Percentiles rank a stretch among this genome's conserved stretches.
Evolutionary conservation across 1,140 invertebrate species (phyloP).

Genomic region (Vanessa tameamea): DNA sequence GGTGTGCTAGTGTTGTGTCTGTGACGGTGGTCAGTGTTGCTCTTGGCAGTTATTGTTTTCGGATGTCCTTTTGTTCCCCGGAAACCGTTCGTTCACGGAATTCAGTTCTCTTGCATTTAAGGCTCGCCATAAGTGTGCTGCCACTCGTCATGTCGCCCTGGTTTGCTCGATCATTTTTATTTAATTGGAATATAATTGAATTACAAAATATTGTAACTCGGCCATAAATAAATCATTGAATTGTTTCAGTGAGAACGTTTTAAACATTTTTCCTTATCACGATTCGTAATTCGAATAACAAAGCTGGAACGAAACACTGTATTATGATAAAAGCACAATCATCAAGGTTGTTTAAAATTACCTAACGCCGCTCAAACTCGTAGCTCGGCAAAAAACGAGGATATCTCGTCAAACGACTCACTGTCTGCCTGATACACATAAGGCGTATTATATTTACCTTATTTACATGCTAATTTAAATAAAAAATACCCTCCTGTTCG

Average conservation of each 20-base stretch:
- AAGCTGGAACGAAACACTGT: constrained; percentile 4
- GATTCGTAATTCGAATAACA: background rate
- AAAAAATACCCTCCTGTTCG: background rate
- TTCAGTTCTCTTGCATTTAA: constrained; percentile 33
- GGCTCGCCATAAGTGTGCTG: constrained; percentile 25
- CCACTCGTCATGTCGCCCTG: constrained; percentile 24
- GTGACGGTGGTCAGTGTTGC: constrained; percentile 34
- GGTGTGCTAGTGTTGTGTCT: constrained; percentile 26
- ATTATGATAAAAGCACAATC: constrained; percentile 17
- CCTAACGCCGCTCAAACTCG: background rate
- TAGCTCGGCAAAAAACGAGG: constrained; percentile 12
- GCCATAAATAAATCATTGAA: background rate
- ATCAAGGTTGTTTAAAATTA: constrained; percentile 14
- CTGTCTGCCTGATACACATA: constrained; percentile 16
- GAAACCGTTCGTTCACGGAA: constrained; percentile 36
- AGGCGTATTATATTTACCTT: constrained; percentile 14
- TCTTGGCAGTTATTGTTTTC: constrained; percentile 43
- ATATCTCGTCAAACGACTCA: constrained; percentile 18
- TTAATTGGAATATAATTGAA: background rate
- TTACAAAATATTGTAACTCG: background rate
- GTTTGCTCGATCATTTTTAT: constrained; percentile 15
- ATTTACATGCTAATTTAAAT: constrained; percentile 16
- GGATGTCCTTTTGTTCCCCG: constrained; percentile 38
- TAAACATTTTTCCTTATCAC: background rate
- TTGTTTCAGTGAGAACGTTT: background rate